These are phyloP conservation scores for Lobophora halterata DNA, from an alignment of 2,888 invertebrate genomes.

Conservation along the genomic window DNA sequence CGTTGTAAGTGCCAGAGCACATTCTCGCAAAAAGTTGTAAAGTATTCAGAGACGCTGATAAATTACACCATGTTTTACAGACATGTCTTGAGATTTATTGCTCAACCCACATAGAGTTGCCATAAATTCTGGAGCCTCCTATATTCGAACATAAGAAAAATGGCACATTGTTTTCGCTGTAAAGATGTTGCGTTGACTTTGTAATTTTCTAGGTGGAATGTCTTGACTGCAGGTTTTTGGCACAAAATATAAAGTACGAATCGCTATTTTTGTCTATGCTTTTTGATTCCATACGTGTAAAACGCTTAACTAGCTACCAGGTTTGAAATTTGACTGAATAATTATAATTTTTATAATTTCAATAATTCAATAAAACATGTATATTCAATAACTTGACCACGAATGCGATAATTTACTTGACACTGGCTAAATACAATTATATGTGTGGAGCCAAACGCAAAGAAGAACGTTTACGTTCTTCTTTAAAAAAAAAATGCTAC, in stretches of 20 bases:
- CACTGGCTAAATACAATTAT: no score
- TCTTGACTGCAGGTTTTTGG: no score
- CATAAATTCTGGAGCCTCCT: constrained; percentile 40
- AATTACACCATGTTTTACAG: constrained; percentile 51
- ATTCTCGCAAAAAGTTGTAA: constrained; percentile 44
- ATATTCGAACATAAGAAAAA: constrained; percentile 26
- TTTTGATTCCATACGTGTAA: not conserved
- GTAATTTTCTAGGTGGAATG: constrained; percentile 2
- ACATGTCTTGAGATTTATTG: constrained; percentile 47
- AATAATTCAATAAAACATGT: not conserved
- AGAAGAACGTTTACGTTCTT: no score
- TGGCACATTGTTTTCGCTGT: constrained; percentile 18
- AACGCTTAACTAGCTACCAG: no score
- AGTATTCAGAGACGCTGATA: constrained; percentile 50
- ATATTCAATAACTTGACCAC: not conserved
- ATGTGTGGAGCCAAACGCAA: no score
- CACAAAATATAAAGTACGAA: no score
- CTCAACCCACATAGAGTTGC: constrained; percentile 40
- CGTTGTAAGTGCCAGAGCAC: constrained; percentile 23
- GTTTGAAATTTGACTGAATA: no score
- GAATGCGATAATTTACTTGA: no score
- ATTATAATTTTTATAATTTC: no score
- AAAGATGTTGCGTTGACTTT: constrained; percentile 5
- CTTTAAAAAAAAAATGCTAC: no score
- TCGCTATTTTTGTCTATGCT: no score